Evolutionary conservation across 2,888 invertebrate genomes (phyloP).

Genomic region (Chloroclystis v-ata): DNA sequence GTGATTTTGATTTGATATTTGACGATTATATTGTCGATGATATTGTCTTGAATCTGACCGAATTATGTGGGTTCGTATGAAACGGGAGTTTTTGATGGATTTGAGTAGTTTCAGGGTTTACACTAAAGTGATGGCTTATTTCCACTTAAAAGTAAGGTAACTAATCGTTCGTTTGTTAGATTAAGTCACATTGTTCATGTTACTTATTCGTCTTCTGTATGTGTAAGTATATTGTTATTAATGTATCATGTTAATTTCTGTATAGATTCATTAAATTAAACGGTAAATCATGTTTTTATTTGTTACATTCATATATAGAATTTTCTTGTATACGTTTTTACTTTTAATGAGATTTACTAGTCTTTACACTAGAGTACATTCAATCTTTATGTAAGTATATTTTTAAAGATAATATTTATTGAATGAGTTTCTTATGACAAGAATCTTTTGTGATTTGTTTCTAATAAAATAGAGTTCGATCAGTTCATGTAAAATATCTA

Average conservation of each 20-base stretch:
- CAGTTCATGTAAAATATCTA: conserved; percentile 10
- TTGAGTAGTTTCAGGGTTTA: background rate
- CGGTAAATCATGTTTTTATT: too few species aligned
- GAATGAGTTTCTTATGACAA: conserved; percentile 19
- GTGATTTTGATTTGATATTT: conserved; percentile 8
- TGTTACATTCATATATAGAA: background rate
- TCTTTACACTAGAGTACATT: too few species aligned
- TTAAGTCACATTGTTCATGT: conserved; percentile 5
- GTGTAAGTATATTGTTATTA: background rate
- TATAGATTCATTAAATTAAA: too few species aligned
- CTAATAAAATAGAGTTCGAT: conserved; percentile 27
- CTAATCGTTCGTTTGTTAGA: conserved; percentile 12
- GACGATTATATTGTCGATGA: background rate
- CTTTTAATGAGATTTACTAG: too few species aligned
- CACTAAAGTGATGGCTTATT: conserved; percentile 5
- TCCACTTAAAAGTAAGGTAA: conserved; percentile 4
- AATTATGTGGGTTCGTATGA: conserved; percentile 1
- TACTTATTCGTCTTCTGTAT: background rate
- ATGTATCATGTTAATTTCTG: too few species aligned
- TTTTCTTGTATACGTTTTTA: too few species aligned
- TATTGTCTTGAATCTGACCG: background rate
- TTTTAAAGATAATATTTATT: conserved; percentile 4
- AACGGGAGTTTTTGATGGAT: conserved; percentile 8
- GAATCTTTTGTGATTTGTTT: conserved; percentile 30
- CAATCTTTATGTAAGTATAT: conserved; percentile 3